phyloP scores from a whole-genome alignment of 1,140 invertebrate species.

The Eurosta solidaginis region DNA sequence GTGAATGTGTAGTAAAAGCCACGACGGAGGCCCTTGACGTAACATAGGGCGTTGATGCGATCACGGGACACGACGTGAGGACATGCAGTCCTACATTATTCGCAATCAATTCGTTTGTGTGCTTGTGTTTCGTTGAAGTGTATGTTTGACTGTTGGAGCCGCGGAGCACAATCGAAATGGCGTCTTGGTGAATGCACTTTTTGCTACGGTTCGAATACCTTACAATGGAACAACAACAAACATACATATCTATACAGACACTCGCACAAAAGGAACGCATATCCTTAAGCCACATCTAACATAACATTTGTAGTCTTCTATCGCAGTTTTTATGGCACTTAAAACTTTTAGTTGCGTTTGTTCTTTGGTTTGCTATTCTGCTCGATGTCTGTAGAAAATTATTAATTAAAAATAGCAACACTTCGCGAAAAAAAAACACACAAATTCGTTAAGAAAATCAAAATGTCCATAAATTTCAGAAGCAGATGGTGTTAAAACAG shows the following conservation, averaged over 20 bases:
- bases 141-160: background rate
- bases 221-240: background rate
- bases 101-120: background rate
- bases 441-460: constrained; percentile 16
- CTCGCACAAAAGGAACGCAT: background rate
- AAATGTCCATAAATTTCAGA: background rate
- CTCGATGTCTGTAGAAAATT: background rate
- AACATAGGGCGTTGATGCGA: background rate
- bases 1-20: background rate
- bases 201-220: background rate
- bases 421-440: background rate
- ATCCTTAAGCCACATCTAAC: background rate
- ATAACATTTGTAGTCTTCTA: background rate
- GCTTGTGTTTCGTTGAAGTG: background rate
- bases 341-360: background rate
- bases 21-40: background rate
- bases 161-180: background rate
- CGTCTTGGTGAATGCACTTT: background rate
- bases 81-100: background rate
- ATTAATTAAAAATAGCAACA: constrained; percentile 12
- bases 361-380: background rate
- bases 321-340: background rate
- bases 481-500: background rate
- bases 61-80: background rate
- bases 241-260: background rate